These are phyloP conservation scores for Pocillopora verrucosa DNA, from an alignment of 64 coral and sea anemone genomes.

Conservation along the genomic window DNA sequence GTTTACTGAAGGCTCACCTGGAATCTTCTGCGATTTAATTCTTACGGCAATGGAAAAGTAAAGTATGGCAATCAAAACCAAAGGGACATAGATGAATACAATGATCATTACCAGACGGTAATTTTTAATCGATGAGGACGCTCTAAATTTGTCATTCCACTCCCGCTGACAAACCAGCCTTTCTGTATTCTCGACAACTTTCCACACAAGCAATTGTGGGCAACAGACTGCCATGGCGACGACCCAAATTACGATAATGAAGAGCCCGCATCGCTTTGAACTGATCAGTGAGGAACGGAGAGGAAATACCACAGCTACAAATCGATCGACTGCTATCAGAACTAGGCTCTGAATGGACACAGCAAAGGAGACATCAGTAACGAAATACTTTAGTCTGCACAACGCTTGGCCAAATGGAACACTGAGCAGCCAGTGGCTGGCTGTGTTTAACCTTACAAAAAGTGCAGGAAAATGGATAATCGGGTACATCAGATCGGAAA, in stretches of 20 bases:
- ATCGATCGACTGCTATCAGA: too few relatives aligned
- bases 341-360: too few relatives aligned
- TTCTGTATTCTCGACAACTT: background rate
- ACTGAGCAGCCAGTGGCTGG: background rate
- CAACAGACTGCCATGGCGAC: background rate
- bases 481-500: background rate
- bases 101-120: background rate
- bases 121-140: background rate
- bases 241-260: background rate
- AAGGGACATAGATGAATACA: background rate
- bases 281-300: background rate
- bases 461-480: background rate
- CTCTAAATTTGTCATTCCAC: background rate
- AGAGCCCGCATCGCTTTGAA: background rate
- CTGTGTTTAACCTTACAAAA: background rate
- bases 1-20: background rate
- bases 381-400: background rate
- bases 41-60: constrained; percentile 23
- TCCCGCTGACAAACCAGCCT: rapidly evolving
- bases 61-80: background rate
- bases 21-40: background rate
- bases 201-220: background rate
- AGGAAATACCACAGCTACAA: background rate
- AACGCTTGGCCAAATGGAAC: background rate
- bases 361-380: background rate